phyloP scores from a whole-genome alignment of 2,797 vertebrate genomes.

The Poeciliopsis gracilis region DNA sequence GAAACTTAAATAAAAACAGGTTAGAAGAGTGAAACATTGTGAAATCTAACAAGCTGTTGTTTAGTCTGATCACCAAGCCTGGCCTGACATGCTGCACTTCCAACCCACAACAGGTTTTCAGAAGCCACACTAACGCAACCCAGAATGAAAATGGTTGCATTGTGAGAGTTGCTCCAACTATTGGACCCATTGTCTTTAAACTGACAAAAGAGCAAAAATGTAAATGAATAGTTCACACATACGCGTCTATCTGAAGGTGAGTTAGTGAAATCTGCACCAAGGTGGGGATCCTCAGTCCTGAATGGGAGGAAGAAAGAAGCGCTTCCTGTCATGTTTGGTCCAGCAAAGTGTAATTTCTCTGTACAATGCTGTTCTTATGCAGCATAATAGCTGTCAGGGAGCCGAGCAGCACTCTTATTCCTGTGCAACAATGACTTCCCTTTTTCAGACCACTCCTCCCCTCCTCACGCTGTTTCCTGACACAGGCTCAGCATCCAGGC shows the following conservation, averaged over 20 bases:
- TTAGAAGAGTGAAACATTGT: not conserved
- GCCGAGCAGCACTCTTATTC: conserved; percentile 67
- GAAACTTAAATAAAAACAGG: too few species aligned
- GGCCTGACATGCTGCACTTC: not conserved
- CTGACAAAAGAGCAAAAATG: not conserved
- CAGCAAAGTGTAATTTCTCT: conserved; percentile 40
- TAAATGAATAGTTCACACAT: not conserved
- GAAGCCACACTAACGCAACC: not conserved
- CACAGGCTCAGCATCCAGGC: conserved; percentile 54
- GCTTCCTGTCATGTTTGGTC: conserved; percentile 37
- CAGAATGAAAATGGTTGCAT: not conserved
- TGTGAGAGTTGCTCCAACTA: not conserved
- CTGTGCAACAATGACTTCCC: conserved; percentile 79
- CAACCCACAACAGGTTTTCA: not conserved
- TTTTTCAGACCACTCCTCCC: conserved; percentile 71
- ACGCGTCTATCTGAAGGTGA: conserved; percentile 21
- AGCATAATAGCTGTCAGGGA: conserved; percentile 82
- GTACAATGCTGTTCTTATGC: conserved; percentile 81
- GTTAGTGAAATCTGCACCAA: conserved; percentile 22
- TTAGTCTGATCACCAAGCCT: conserved; percentile 1
- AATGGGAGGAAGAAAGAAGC: not conserved
- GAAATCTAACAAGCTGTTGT: conserved; percentile 7
- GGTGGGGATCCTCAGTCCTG: conserved; percentile 46
- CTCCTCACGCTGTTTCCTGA: conserved; percentile 58
- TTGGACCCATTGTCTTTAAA: not conserved